These are phyloP conservation scores for Geophilus truncorum DNA, from an alignment of 2,888 invertebrate species.

Conservation along the genomic window DNA sequence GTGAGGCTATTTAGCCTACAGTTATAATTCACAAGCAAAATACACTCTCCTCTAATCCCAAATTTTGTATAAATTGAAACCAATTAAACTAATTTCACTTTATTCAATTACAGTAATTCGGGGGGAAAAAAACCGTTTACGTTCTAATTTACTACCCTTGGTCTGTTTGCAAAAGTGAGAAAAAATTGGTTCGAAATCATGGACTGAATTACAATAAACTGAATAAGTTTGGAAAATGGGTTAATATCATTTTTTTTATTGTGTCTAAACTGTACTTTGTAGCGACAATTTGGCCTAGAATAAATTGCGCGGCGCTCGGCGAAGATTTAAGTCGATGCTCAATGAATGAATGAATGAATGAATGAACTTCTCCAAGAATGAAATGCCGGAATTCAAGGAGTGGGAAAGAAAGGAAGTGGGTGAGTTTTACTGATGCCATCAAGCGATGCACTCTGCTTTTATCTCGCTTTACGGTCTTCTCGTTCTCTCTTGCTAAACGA, in stretches of 20 bases:
- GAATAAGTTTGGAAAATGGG: neutral
- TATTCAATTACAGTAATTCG: neutral
- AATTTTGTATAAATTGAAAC: too few species aligned
- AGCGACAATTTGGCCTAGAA: neutral
- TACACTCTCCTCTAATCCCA: neutral
- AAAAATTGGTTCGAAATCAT: neutral
- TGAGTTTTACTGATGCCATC: constrained; percentile 12
- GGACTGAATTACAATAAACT: neutral
- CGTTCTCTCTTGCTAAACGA: neutral
- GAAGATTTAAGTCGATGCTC: neutral
- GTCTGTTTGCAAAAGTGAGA: neutral
- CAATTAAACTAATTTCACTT: neutral
- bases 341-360: neutral
- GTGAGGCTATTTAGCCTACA: neutral
- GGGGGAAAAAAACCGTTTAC: too few species aligned
- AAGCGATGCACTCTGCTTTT: constrained; percentile 1
- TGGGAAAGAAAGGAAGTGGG: constrained; percentile 15
- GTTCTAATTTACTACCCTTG: neutral
- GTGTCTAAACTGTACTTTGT: neutral
- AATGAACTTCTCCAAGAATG: neutral
- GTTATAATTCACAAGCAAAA: neutral
- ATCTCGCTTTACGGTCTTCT: neutral
- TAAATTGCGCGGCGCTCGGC: neutral
- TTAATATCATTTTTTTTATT: neutral
- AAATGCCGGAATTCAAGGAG: constrained; percentile 16